A percentile compares a stretch with the other conserved stretches of the same genome.
Conservation (phyloP, 1,140 invertebrate species). For the Drosophila littoralis region DNA sequence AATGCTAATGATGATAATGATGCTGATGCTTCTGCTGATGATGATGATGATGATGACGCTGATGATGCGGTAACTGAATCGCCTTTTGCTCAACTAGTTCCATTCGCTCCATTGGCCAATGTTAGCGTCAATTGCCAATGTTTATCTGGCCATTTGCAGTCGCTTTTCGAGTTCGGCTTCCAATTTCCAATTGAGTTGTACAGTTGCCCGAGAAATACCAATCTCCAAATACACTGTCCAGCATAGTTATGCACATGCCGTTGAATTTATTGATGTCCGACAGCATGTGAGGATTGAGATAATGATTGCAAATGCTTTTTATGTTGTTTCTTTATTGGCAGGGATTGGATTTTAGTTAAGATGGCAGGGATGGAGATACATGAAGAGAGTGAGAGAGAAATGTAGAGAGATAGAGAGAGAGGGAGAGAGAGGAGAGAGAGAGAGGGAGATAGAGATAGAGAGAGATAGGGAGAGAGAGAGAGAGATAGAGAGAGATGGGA, state of each 20-base stretch:
- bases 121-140: slow-evolving; percentile 56
- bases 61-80: slow-evolving; percentile 71
- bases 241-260: not conserved
- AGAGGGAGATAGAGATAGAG: no score
- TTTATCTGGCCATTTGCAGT: slow-evolving; percentile 72
- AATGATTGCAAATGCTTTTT: slow-evolving; percentile 2
- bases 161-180: slow-evolving; percentile 65
- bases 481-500: no score
- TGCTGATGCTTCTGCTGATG: slow-evolving; percentile 26
- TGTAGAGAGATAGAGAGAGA: no score
- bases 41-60: slow-evolving; percentile 58
- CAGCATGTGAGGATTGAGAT: slow-evolving; percentile 1
- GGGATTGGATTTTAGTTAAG: no score
- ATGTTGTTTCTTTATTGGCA: not conserved
- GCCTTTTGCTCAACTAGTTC: slow-evolving; percentile 17
- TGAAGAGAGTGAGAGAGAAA: no score
- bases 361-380: no score
- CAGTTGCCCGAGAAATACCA: slow-evolving; percentile 44
- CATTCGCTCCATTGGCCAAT: slow-evolving; percentile 47
- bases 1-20: slow-evolving; percentile 10
- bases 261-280: not conserved
- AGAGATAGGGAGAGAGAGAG: no score
- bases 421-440: no score
- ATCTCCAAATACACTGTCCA: slow-evolving; percentile 30
- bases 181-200: slow-evolving; percentile 69